These are phyloP conservation scores for Himalopsyche tibetana DNA, from an alignment of 2,888 invertebrate species.

Conservation along the genomic window DNA sequence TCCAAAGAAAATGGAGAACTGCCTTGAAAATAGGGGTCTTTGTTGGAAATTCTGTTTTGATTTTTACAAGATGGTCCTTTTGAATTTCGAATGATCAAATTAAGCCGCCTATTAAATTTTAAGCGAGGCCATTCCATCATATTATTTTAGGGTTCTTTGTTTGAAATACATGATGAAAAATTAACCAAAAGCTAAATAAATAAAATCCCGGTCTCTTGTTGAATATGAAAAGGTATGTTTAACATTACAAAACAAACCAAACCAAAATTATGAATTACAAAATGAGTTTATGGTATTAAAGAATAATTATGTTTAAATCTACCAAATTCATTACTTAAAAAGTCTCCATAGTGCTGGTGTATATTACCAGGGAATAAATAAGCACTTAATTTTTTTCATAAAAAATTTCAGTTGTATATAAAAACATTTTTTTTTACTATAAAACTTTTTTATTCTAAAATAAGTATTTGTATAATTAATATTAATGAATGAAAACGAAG, in stretches of 20 bases:
- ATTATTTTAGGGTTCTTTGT: conserved; percentile 20
- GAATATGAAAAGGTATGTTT: conserved; percentile 11
- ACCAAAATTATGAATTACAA: background rate
- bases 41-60: background rate
- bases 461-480: too few species aligned
- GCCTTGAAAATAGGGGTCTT: background rate
- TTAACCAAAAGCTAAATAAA: background rate
- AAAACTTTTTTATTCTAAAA: too few species aligned
- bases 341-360: too few species aligned
- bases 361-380: too few species aligned
- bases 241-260: background rate
- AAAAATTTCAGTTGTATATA: too few species aligned
- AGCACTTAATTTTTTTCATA: too few species aligned
- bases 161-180: background rate
- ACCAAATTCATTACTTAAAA: too few species aligned
- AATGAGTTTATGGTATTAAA: conserved; percentile 5
- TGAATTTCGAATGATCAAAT: conserved; percentile 18
- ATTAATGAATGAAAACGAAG: too few species aligned
- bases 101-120: conserved; percentile 2
- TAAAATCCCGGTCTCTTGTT: background rate
- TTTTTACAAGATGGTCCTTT: background rate
- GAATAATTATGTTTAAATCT: background rate
- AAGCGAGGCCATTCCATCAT: background rate
- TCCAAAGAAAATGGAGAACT: too few species aligned
- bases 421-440: too few species aligned